Base-by-base conservation (phyloP, 2,113 vertebrate genomes). In the Actinemys pallida region DNA sequence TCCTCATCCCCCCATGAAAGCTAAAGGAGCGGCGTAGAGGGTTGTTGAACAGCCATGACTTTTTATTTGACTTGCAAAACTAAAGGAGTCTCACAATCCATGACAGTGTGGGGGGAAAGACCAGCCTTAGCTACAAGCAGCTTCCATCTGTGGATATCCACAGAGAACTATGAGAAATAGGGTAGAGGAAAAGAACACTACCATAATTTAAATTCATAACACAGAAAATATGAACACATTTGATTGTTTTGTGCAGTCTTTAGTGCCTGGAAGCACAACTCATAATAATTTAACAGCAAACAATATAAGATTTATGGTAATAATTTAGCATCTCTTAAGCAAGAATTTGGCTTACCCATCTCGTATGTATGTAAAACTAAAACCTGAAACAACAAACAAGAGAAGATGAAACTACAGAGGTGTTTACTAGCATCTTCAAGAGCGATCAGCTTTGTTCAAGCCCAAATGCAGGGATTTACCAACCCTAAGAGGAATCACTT, bases 311-410 rank as follows among this genome's bases (percentile, higher is more conserved):
- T 95, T 95, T 96, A 96, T 96, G 75, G 90, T 93, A 96, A 95
- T 94, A 96, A 97, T 93, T 96, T 92, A 93, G 75, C 45, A 90
- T 94, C 88, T 89, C 88, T 97, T 96, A 94, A 97, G 95, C 84
- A 95, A 94, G 91, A 83, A 47, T 87, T 93, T 93, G 88, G 31
- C 86, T 94, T 82, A 90, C 79, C 72, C 85, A 95, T 94, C 89
- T 93, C 49, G n/a, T n/a, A 87, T 24, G 3, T 69, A 91, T 91
- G 54, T 91, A 91, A 84, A 94, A 81, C 16, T 86, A 94, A 90
- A 75, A 90, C 53, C 84, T 90, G 81, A 81, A 92, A 82, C 92
- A 87, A 42, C 16, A 91, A 90, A 95, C 80, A 25, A 2, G 53
- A 84, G 87, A 91, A 92, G 81, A 88, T 69, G 95, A 95, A 97